Evolutionary conservation across 2,888 invertebrate genomes (phyloP), one percentile per base, ranked within the genome.

Genomic region (Aleiodes leptofemur): DNA sequence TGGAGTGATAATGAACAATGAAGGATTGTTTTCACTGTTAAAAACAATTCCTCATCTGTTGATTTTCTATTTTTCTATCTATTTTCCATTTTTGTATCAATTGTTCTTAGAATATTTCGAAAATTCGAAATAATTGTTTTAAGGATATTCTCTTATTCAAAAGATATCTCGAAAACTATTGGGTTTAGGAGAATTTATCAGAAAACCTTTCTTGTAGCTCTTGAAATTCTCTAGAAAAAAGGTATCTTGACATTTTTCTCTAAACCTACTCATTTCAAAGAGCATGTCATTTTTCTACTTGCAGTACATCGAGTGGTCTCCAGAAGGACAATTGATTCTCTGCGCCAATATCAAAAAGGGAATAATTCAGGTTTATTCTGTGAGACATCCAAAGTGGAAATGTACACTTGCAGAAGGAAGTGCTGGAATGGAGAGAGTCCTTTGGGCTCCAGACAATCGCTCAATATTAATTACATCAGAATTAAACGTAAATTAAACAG

Each of bases 361-460:
- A 48, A 64, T 85, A 51, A 76, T 90, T 69, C 86, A 91, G 88
- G 88, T 91, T 48, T 92, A 90, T 88, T 91, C 91, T 0, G 73
- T 92, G 16, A 87, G 88, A 77, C 87, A 90, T 79, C 90, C 90
- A 1, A 90, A 91, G 55, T 92, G 92, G 92, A 90, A 89, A 81
- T 92, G 91, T 83, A 91, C 91, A 83, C 88, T 92, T 72, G 90
- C 89, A 50, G 91, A 91, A 83, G 91, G 92, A 6, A 91, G 91
- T 61, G 89, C 90, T 31, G 92, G 92, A 29, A 84, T 92, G 57
- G 86, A 90, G 77, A 86, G 83, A 70, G 90, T 89, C 56, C 83
- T 83, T 23, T 92, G 92, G 92, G 86, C 90, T 76, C 91, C 91
- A 5, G 91, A 92, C 82, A 90, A 90, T 73, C 86, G 90, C 77